Percentiles rank a stretch among this genome's conserved stretches.
Conservation (phyloP, 2,888 invertebrate genomes). For the Rhamphomyia laevipes region DNA sequence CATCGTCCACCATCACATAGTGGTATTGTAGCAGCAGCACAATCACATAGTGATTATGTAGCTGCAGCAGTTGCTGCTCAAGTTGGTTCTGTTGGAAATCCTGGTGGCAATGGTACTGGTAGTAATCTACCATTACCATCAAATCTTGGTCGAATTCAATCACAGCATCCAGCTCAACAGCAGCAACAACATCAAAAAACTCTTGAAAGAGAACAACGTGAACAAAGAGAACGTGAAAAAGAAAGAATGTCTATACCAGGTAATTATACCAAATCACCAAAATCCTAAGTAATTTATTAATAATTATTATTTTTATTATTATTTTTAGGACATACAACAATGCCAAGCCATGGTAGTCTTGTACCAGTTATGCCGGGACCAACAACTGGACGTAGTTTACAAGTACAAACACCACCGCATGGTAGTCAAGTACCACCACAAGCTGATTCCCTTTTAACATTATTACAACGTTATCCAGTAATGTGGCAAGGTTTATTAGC, state of each 20-base stretch:
- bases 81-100: too few relatives aligned
- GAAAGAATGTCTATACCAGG: conserved; percentile 23
- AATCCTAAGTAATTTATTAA: neutral
- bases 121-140: conserved; percentile 15
- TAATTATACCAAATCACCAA: conserved; percentile 2
- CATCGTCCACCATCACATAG: conserved; percentile 35
- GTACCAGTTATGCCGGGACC: conserved; percentile 24
- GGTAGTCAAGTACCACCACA: conserved; percentile 70
- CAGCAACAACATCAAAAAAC: conserved; percentile 22
- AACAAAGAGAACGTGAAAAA: conserved; percentile 21
- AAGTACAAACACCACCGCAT: conserved; percentile 47
- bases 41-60: conserved; percentile 18
- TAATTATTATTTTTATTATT: conserved; percentile 1
- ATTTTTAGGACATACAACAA: conserved; percentile 16
- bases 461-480: conserved; percentile 83
- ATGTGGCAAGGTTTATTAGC: conserved; percentile 97
- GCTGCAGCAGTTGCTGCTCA: conserved; percentile 5
- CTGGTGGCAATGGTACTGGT: conserved; percentile 10
- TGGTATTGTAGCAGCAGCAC: conserved; percentile 35
- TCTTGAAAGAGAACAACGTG: conserved; percentile 27
- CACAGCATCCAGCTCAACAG: too few relatives aligned
- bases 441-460: conserved; percentile 68
- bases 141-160: conserved; percentile 12
- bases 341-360: conserved; percentile 24
- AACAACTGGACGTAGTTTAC: conserved; percentile 24